Percentiles rank a stretch among this genome's conserved stretches.
Evolutionary conservation across 1,140 invertebrate genomes (phyloP).

Genomic region (Aphelenchoides fujianensis): DNA sequence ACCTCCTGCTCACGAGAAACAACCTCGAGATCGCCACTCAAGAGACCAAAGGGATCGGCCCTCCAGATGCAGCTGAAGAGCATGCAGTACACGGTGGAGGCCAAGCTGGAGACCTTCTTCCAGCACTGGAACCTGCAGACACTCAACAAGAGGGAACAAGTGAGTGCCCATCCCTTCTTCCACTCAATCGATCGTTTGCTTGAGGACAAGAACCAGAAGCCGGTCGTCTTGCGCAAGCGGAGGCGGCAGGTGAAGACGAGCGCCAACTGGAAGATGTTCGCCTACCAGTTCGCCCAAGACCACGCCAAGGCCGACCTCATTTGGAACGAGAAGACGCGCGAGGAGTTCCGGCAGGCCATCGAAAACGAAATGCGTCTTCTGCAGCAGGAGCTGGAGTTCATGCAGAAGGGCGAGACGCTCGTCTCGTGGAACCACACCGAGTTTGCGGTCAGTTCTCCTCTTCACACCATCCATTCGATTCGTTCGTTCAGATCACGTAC

Average conservation of each 20-base stretch:
- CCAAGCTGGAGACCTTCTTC: conserved; percentile 71
- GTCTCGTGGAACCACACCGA: conserved; percentile 98
- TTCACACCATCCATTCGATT: not conserved
- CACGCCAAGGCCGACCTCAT: conserved; percentile 92
- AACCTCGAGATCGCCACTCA: conserved; percentile 88
- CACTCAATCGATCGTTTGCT: conserved; percentile 12
- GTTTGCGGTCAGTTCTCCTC: conserved; percentile 53
- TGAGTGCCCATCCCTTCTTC: not conserved
- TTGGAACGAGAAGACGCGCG: conserved; percentile 92
- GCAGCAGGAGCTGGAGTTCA: conserved; percentile 80
- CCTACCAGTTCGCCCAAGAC: conserved; percentile 89
- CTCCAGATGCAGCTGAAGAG: conserved; percentile 63
- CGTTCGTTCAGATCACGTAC: conserved; percentile 71
- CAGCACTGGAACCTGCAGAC: conserved; percentile 84
- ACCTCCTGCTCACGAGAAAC: conserved; percentile 79
- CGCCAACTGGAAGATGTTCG: conserved; percentile 74
- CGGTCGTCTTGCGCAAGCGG: conserved; percentile 80
- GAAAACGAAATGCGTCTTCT: conserved; percentile 90
- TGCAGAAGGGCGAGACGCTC: conserved; percentile 58
- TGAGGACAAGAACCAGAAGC: conserved; percentile 62
- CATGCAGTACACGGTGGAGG: conserved; percentile 66
- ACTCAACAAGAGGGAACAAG: conserved; percentile 62
- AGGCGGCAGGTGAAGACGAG: conserved; percentile 82
- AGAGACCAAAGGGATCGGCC: conserved; percentile 45
- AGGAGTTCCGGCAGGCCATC: conserved; percentile 84